These are phyloP conservation scores for Amblyjoppa fuscipennis DNA, from an alignment of 2,888 invertebrate species.

Conservation along the genomic window DNA sequence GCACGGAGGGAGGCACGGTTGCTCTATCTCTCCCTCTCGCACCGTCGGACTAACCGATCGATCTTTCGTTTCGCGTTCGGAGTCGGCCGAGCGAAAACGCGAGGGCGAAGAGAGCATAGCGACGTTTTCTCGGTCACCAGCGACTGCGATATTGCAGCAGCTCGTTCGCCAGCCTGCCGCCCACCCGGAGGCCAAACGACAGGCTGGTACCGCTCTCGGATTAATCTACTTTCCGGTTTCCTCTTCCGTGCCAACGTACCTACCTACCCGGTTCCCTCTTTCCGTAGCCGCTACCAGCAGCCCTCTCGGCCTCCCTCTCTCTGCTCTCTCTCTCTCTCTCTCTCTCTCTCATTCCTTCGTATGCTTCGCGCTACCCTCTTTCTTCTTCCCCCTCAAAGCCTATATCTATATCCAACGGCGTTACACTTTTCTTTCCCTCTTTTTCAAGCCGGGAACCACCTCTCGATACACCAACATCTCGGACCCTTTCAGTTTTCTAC, in stretches of 20 bases:
- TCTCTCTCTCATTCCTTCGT: neutral
- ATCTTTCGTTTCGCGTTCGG: conserved; percentile 16
- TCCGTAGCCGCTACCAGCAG: conserved; percentile 17
- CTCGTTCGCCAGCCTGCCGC: conserved; percentile 23
- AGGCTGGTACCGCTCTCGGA: conserved; percentile 44
- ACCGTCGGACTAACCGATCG: conserved; percentile 11
- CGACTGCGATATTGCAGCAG: conserved; percentile 32
- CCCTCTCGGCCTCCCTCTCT: conserved; percentile 3
- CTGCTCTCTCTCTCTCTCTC: neutral
- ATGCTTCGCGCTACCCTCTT: neutral
- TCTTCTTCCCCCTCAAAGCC: neutral
- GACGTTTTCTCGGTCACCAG: conserved; percentile 35
- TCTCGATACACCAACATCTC: conserved; percentile 18
- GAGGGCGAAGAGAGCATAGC: neutral
- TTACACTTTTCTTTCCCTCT: conserved; percentile 9
- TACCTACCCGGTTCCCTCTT: conserved; percentile 30
- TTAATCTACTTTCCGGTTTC: conserved; percentile 56
- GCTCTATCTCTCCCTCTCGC: neutral
- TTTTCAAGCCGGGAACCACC: neutral
- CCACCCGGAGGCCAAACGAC: conserved; percentile 48
- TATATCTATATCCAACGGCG: conserved; percentile 9
- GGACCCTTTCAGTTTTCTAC: conserved; percentile 10
- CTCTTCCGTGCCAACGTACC: conserved; percentile 40
- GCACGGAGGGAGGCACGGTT: neutral
- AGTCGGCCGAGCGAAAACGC: conserved; percentile 3